Evolutionary conservation across 1,140 invertebrate genomes (phyloP), one percentile per base, ranked within the genome.

Genomic region (Ooceraea biroi): DNA sequence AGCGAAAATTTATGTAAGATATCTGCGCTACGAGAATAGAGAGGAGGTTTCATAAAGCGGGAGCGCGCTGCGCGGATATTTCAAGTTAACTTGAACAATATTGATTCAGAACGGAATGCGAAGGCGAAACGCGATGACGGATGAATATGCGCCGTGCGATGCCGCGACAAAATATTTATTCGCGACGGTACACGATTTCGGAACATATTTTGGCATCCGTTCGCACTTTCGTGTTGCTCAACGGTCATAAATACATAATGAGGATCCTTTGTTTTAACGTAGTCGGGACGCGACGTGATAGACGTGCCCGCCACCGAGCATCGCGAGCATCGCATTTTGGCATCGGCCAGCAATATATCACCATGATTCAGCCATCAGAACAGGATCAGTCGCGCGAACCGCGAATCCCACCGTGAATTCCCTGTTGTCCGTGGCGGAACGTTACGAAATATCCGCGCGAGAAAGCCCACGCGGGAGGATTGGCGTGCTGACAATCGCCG

Each of bases 401-500:
- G 41, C 25, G 7, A 3, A 7, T 44, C 58, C 30, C 69, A 25
- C 60, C 44, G 63, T 63, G 66, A 86, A 73, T 82, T 82, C 57
- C 58, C 7, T 68, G 44, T 57, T 44, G 77, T 25, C 77, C n/a
- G 36, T n/a, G n/a, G 7, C 58, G 36, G 57, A 27, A 48, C 19
- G 73, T 88, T 89, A 60, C 86, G 86, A 83, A 86, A 83, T 78
- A 58, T 63, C 27, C 46, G n/a, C 36, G 36, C 36, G 36, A 2
- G 76, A 76, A 76, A 65, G 25, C 55, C 71, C 50, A 48, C 27
- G 41, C 30, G 61, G 36, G 36, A 36, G 7, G 68, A 84, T 84
- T 86, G 88, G 80, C 80, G 77, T 41, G 73, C 52, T 86, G 84
- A 89, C 88, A 88, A 80, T 86, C 80, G 74, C 69, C 63, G 55